Evolutionary conservation across 2,888 invertebrate genomes (phyloP).

Genomic region (Drosophila rellima): DNA sequence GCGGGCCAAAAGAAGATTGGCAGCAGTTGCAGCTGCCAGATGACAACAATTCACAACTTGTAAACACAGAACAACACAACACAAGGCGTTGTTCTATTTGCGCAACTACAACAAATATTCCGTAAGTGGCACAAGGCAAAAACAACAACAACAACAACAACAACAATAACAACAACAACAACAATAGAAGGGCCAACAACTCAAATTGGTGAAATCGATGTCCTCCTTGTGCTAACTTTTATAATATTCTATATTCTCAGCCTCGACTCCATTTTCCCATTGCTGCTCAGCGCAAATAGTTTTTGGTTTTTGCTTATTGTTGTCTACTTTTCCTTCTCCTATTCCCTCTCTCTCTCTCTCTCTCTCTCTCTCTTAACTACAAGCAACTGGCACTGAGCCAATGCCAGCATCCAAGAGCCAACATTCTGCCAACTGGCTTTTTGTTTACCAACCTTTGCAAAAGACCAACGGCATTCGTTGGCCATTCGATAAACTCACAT

Average conservation of each 20-base stretch:
- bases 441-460: slow-evolving; percentile 70
- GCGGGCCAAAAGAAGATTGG: slow-evolving; percentile 57
- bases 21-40: slow-evolving; percentile 57
- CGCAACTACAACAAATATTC: slow-evolving; percentile 53
- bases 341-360: too few relatives aligned
- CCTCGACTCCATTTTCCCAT: slow-evolving; percentile 57
- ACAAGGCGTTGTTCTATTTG: slow-evolving; percentile 61
- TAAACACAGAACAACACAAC: slow-evolving; percentile 61
- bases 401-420: slow-evolving; percentile 42
- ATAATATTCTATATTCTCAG: slow-evolving; percentile 18
- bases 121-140: slow-evolving; percentile 76
- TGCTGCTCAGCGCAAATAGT: slow-evolving; percentile 73
- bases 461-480: slow-evolving; percentile 46
- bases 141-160: slow-evolving; percentile 24
- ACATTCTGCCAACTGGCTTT: slow-evolving; percentile 47
- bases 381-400: slow-evolving; percentile 69
- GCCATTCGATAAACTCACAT: slow-evolving; percentile 11
- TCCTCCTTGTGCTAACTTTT: slow-evolving; percentile 46
- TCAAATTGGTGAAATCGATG: slow-evolving; percentile 55
- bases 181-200: slow-evolving; percentile 18
- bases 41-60: slow-evolving; percentile 81
- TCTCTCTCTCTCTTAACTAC: slow-evolving; percentile 25
- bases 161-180: slow-evolving; percentile 21
- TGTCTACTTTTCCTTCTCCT: slow-evolving; percentile 18
- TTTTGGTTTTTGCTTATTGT: slow-evolving; percentile 71